Percentiles rank a stretch among this genome's conserved stretches.
Conservation (phyloP, 2,797 vertebrate species). For the Nyctibius grandis region DNA sequence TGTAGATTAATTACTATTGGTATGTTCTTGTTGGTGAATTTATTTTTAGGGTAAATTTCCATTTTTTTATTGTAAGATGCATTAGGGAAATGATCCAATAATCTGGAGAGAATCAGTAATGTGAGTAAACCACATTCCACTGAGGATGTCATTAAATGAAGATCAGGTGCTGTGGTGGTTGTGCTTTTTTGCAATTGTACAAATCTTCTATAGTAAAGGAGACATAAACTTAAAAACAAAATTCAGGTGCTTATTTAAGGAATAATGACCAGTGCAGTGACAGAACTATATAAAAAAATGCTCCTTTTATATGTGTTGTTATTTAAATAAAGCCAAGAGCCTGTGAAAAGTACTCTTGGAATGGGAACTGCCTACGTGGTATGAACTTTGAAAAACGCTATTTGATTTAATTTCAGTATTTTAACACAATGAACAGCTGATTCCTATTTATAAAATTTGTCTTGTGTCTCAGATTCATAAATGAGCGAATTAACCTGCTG, state of each 20-base stretch:
- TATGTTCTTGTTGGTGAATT: background rate
- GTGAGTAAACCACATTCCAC: background rate
- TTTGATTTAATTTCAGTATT: background rate
- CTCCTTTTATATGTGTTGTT: background rate
- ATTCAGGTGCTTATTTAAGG: background rate
- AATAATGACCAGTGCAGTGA: background rate
- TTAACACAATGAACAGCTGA: background rate
- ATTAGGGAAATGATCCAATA: background rate
- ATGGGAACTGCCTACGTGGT: background rate
- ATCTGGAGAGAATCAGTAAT: background rate
- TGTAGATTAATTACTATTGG: background rate
- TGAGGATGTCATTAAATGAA: background rate
- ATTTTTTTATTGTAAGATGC: background rate
- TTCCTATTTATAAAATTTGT: background rate
- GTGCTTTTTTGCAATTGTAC: background rate
- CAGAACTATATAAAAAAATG: background rate
- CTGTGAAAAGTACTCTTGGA: background rate
- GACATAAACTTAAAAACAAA: background rate
- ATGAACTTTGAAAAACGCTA: background rate
- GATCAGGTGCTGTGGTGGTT: background rate
- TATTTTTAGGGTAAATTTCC: background rate
- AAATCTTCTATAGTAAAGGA: background rate
- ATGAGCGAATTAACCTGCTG: conserved; percentile 10
- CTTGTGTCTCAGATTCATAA: background rate
- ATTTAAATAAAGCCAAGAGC: background rate